phyloP scores from a whole-genome alignment of 2,888 invertebrate genomes.

The Eristalis arbustorum region DNA sequence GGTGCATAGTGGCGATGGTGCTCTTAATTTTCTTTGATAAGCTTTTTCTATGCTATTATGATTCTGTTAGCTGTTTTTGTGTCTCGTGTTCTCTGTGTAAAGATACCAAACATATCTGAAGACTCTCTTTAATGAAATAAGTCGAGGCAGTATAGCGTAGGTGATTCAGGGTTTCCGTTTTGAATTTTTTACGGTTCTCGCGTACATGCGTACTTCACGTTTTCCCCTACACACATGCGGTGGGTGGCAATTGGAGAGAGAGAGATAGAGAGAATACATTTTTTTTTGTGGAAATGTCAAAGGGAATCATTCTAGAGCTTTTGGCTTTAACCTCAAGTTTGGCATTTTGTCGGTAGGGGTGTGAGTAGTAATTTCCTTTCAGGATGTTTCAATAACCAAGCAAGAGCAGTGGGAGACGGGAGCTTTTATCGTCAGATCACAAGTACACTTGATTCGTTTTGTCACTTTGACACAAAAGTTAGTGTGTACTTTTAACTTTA shows the following conservation, averaged over 20 bases:
- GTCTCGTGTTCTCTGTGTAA: slow-evolving; percentile 11
- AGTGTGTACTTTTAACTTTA: slow-evolving; percentile 9
- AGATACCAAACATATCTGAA: slow-evolving; percentile 24
- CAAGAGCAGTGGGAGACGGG: slow-evolving; percentile 28
- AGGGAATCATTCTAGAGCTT: slow-evolving; percentile 51
- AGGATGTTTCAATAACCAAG: slow-evolving; percentile 53
- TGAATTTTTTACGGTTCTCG: slow-evolving; percentile 33
- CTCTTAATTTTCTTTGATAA: slow-evolving; percentile 68
- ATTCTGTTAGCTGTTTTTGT: background rate
- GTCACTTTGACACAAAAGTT: slow-evolving; percentile 42
- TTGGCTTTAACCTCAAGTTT: slow-evolving; percentile 57
- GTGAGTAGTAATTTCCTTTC: slow-evolving; percentile 60
- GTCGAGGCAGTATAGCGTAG: slow-evolving; percentile 25
- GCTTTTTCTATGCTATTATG: slow-evolving; percentile 59
- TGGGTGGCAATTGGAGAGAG: background rate
- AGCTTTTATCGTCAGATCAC: slow-evolving; percentile 59
- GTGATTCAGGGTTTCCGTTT: slow-evolving; percentile 64
- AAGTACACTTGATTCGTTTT: slow-evolving; percentile 60
- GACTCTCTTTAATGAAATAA: slow-evolving; percentile 67
- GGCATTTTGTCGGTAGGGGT: slow-evolving; percentile 28
- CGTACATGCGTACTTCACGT: slow-evolving; percentile 60
- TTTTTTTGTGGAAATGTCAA: slow-evolving; percentile 34
- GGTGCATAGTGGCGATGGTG: slow-evolving; percentile 42
- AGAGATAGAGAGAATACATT: slow-evolving; percentile 30
- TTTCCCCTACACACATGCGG: slow-evolving; percentile 2